Conservation (phyloP, 2,888 invertebrate genomes). For the Eristalis pertinax region DNA sequence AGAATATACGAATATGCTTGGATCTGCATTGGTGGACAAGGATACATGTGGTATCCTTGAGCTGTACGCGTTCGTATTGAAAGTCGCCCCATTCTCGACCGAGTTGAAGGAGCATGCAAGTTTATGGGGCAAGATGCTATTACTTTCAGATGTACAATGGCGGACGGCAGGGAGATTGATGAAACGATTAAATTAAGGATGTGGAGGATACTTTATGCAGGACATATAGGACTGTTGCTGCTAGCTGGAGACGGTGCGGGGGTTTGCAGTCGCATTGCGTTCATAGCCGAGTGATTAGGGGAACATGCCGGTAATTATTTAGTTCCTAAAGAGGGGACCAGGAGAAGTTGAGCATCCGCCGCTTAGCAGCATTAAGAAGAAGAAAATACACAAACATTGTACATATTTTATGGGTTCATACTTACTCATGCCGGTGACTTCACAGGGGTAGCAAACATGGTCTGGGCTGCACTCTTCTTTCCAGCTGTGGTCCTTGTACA, state of each 20-base stretch:
- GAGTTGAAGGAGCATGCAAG: conserved; percentile 18
- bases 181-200: conserved; percentile 42
- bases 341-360: not conserved
- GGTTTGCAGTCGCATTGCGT: not conserved
- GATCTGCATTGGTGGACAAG: conserved; percentile 17
- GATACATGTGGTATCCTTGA: conserved; percentile 8
- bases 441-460: not conserved
- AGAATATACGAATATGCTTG: not conserved
- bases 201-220: conserved; percentile 25
- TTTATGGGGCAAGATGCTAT: conserved; percentile 33
- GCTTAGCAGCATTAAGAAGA: not conserved
- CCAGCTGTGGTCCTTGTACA: not conserved
- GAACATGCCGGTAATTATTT: conserved; percentile 8
- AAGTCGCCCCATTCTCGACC: not conserved
- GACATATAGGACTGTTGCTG: not conserved
- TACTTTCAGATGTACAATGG: conserved; percentile 19
- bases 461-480: not conserved
- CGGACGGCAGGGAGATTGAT: conserved; percentile 36
- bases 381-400: not conserved
- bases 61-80: not conserved
- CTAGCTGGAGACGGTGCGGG: too few relatives aligned
- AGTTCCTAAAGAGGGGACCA: not conserved
- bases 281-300: conserved; percentile 1
- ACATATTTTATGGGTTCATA: not conserved
- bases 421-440: not conserved